These are phyloP conservation scores for Embidobia sp. DNA, from an alignment of 2,888 invertebrate genomes.

Conservation along the genomic window DNA sequence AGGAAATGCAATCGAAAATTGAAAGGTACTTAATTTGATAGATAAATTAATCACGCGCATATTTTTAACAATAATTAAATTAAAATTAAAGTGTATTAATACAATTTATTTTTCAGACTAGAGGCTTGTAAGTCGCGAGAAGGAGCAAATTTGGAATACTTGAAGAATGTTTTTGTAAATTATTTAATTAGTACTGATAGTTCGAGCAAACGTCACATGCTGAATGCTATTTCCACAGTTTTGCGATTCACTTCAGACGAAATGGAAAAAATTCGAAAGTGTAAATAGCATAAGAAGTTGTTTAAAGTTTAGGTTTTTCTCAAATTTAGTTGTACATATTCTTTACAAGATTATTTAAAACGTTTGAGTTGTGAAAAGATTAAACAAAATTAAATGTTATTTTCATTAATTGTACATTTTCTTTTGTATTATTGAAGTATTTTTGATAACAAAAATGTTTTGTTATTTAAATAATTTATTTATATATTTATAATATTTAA, in stretches of 20 bases:
- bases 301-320: slow-evolving; percentile 17
- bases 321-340: too few species aligned
- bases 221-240: slow-evolving; percentile 94
- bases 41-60: too few species aligned
- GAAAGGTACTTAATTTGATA: slow-evolving; percentile 79
- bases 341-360: too few species aligned
- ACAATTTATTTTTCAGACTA: slow-evolving; percentile 82
- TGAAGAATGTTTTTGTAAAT: slow-evolving; percentile 94
- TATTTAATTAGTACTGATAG: slow-evolving; percentile 88
- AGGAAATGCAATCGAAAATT: slow-evolving; percentile 75
- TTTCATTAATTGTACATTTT: too few species aligned
- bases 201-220: slow-evolving; percentile 89
- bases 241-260: slow-evolving; percentile 90
- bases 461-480: too few species aligned
- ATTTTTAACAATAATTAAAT: too few species aligned
- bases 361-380: too few species aligned
- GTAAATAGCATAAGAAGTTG: slow-evolving; percentile 53
- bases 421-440: too few species aligned
- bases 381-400: too few species aligned
- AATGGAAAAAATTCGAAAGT: slow-evolving; percentile 82
- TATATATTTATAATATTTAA: too few species aligned
- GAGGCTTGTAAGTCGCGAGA: slow-evolving; percentile 90
- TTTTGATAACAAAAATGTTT: too few species aligned
- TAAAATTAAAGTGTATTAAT: slow-evolving; percentile 77
- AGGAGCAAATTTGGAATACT: slow-evolving; percentile 93